Conservation (phyloP, 1,140 invertebrate species). For the Phthorimaea operculella region DNA sequence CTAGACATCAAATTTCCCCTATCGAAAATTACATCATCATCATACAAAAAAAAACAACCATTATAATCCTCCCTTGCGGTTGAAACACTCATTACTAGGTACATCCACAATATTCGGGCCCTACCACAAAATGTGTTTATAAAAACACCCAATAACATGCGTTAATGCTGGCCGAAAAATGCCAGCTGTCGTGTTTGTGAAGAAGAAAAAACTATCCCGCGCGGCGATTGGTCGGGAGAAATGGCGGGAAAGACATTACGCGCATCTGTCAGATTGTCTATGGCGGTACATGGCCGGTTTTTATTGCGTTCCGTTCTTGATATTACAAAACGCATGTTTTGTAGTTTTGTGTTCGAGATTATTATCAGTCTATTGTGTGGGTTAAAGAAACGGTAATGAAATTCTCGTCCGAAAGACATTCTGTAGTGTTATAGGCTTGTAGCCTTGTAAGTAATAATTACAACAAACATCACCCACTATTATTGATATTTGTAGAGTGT, state of each 20-base stretch:
- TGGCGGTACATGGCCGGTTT: background rate
- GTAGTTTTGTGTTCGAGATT: too few relatives aligned
- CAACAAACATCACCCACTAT: too few relatives aligned
- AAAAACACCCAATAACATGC: constrained; percentile 1
- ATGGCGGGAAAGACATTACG: background rate
- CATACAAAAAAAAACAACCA: background rate
- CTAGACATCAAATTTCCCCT: background rate
- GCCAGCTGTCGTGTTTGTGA: background rate
- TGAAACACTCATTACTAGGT: background rate
- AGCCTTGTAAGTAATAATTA: too few relatives aligned
- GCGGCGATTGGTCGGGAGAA: background rate
- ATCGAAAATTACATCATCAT: constrained; percentile 1
- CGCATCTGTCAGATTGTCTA: background rate
- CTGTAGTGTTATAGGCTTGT: too few relatives aligned
- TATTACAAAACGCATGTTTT: too few relatives aligned
- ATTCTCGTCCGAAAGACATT: too few relatives aligned
- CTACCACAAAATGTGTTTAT: constrained; percentile 1
- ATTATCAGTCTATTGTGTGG: too few relatives aligned
- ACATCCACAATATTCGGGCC: background rate
- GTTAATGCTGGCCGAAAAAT: background rate
- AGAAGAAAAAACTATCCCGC: background rate
- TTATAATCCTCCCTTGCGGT: background rate
- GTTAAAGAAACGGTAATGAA: too few relatives aligned
- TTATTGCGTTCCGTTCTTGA: too few relatives aligned
- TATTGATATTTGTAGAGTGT: too few relatives aligned